Conservation (phyloP, 64 coral and sea anemone species). For the Dendronephthya gigantea region DNA sequence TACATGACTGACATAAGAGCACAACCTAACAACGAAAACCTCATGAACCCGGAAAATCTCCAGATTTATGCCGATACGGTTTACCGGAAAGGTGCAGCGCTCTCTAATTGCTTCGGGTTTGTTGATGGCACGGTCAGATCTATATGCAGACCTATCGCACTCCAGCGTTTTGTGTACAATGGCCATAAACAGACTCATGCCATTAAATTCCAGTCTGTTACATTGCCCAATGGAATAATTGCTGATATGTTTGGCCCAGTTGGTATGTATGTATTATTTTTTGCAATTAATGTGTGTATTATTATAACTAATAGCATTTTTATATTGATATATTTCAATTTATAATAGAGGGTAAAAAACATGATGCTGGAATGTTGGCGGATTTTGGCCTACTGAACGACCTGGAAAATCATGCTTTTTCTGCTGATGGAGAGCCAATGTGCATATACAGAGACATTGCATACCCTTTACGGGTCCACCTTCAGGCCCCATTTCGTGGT, state of each 20-base stretch:
- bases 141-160: conserved; percentile 14
- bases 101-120: conserved; percentile 30
- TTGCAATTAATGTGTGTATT: too few relatives aligned
- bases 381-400: conserved; percentile 9
- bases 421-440: conserved; percentile 7
- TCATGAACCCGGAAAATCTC: conserved; percentile 11
- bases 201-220: conserved; percentile 27
- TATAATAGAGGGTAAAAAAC: neutral
- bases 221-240: conserved; percentile 39
- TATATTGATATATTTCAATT: too few relatives aligned
- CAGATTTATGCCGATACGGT: conserved; percentile 28
- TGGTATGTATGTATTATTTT: conserved; percentile 7
- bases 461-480: conserved; percentile 26
- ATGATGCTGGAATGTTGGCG: conserved; percentile 34
- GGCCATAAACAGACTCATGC: conserved; percentile 26
- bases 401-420: conserved; percentile 24
- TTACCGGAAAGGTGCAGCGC: conserved; percentile 29
- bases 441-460: conserved; percentile 36
- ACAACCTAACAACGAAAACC: too few relatives aligned
- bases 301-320: too few relatives aligned
- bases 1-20: too few relatives aligned
- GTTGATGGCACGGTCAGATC: conserved; percentile 24
- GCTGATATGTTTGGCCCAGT: conserved; percentile 44
- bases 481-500: conserved; percentile 23
- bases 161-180: conserved; percentile 22